Evolutionary conservation across 2,797 vertebrate genomes (phyloP), one percentile per base, ranked within the genome.

Genomic region (Chaunax sp.): DNA sequence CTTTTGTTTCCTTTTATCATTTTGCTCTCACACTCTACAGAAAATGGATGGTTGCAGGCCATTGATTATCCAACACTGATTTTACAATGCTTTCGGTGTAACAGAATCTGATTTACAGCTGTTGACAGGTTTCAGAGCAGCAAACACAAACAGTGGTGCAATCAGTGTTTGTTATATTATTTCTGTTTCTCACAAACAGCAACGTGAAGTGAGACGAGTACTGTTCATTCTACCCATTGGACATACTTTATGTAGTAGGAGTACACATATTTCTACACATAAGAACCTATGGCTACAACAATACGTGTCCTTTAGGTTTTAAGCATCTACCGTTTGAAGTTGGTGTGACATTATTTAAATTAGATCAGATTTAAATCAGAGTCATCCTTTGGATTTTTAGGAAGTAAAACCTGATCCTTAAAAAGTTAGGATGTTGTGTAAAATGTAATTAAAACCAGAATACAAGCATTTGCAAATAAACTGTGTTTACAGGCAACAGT

Each of bases 31-130:
- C 19, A 19, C 28, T 20, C 23, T 7, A 25, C 37, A 61, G 56
- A 71, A 69, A 80, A 75, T 65, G 4, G 49, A 56, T 68, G 28
- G 35, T 58, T 20, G 26, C 43, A 50, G 49, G 68, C 56, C 13
- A 61, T n/a, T 0, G 5, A 38, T 45, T 62, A 64, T 75, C 59
- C 64, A 75, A 77, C 66, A 69, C 25, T 62, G 41, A 49, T 58
- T 76, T 80, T 55, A 60, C 43, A 67, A 79, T 72, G 37, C 22
- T 19, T 41, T 56, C 38, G 33, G 22, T 57, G 30, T 18, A 62
- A 67, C 13, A 49, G 2, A 52, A 58, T 52, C 59, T 45, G 0
- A 75, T 78, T 74, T 30, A n/a, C 25, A 44, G 45, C 38, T 19
- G 23, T 12, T 54, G 19, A 75, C 66, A 70, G 25, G 38, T 22